Conservation (phyloP, 1,140 invertebrate genomes). For the Euglossa dilemma region DNA sequence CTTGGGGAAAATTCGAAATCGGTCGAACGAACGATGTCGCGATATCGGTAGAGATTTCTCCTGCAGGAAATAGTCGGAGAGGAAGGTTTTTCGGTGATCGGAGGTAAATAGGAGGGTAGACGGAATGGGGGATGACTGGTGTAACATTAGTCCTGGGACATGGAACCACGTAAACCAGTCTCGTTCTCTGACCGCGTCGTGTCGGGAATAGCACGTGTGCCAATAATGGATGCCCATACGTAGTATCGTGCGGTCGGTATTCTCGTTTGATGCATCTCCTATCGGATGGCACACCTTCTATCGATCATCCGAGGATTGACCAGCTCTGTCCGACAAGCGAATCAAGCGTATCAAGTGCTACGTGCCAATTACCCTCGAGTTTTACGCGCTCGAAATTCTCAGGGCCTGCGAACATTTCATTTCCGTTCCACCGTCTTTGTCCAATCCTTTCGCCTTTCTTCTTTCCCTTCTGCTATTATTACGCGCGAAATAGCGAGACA, state of each 20-base stretch:
- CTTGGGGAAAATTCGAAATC: neutral
- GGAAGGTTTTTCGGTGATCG: neutral
- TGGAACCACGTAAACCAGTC: slow-evolving; percentile 47
- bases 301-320: slow-evolving; percentile 5
- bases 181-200: slow-evolving; percentile 42
- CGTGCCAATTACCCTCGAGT: neutral
- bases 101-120: slow-evolving; percentile 40
- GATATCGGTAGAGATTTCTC: neutral
- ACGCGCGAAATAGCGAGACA: too few species aligned
- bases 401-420: neutral
- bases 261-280: slow-evolving; percentile 3
- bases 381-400: neutral
- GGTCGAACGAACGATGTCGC: neutral
- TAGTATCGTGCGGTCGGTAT: slow-evolving; percentile 12
- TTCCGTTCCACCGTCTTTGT: neutral
- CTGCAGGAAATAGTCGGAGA: too few species aligned
- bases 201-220: slow-evolving; percentile 37
- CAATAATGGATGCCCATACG: slow-evolving; percentile 53
- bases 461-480: too few species aligned
- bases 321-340: neutral
- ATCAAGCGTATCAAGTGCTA: neutral
- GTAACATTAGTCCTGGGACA: slow-evolving; percentile 56
- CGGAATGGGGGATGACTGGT: slow-evolving; percentile 39
- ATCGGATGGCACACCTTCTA: neutral
- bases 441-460: too few species aligned